Conservation (phyloP, 2,113 vertebrate genomes). For the Anthoscopus minutus region DNA sequence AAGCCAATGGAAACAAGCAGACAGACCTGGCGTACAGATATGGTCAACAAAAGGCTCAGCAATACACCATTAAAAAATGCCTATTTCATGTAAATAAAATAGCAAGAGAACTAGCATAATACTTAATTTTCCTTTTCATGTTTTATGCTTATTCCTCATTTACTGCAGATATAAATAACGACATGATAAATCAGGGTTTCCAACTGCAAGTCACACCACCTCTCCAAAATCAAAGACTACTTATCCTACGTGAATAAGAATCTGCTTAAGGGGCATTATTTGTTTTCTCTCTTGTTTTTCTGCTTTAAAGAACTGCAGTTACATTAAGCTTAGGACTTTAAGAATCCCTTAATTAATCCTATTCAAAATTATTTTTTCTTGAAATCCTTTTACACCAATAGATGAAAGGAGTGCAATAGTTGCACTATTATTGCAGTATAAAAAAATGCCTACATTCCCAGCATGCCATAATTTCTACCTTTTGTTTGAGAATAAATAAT, state of each 20-base stretch:
- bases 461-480: neutral
- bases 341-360: neutral
- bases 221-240: conserved; percentile 42
- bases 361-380: conserved; percentile 1
- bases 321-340: neutral
- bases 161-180: conserved; percentile 19
- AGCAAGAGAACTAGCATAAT: conserved; percentile 2
- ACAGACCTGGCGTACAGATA: conserved; percentile 78
- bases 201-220: neutral
- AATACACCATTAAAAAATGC: conserved; percentile 22
- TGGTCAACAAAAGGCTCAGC: conserved; percentile 71
- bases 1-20: conserved; percentile 93
- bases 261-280: conserved; percentile 31
- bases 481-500: neutral
- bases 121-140: conserved; percentile 34
- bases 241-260: conserved; percentile 22
- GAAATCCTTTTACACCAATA: neutral
- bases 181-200: conserved; percentile 23
- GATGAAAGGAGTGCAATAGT: neutral
- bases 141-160: conserved; percentile 37
- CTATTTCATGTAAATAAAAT: conserved; percentile 67
- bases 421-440: neutral
- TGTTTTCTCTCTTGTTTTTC: conserved; percentile 43
- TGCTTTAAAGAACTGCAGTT: conserved; percentile 23
- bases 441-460: neutral